Percentiles rank a stretch among this genome's conserved stretches.
These are phyloP conservation scores for Euglossa dilemma DNA, from an alignment of 1,140 invertebrate species.

Conservation along the genomic window DNA sequence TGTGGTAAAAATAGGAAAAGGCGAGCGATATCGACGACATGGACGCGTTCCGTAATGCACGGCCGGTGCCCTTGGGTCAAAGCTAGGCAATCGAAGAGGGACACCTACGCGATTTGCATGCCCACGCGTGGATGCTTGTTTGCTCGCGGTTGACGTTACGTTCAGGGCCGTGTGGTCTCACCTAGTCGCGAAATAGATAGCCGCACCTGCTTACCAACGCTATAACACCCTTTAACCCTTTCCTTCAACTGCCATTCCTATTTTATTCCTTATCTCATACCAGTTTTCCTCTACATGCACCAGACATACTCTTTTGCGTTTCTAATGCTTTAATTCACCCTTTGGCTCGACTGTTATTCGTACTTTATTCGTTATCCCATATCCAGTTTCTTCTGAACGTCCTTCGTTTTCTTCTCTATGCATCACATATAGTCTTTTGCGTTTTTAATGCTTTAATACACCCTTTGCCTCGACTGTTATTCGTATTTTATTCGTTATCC, in stretches of 20 bases:
- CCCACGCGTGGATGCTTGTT: conserved; percentile 50
- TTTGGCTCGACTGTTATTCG: too few relatives aligned
- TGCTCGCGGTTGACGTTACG: conserved; percentile 47
- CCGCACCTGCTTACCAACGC: conserved; percentile 41
- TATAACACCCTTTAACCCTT: not conserved
- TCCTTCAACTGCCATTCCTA: too few relatives aligned
- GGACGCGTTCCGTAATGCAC: conserved; percentile 33
- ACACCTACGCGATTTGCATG: conserved; percentile 59
- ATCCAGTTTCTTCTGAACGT: too few relatives aligned
- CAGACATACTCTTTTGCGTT: too few relatives aligned
- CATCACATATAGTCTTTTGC: too few relatives aligned
- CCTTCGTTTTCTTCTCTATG: too few relatives aligned
- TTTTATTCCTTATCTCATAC: not conserved
- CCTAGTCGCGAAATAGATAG: conserved; percentile 50
- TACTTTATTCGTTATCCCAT: too few relatives aligned
- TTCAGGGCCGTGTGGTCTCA: conserved; percentile 59
- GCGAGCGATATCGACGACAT: conserved; percentile 37
- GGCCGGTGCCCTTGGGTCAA: conserved; percentile 61
- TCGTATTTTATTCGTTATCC: too few relatives aligned
- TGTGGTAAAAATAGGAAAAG: conserved; percentile 34
- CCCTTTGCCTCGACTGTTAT: too few relatives aligned
- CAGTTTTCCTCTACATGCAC: too few relatives aligned
- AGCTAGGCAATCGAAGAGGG: conserved; percentile 62
- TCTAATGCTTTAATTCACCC: too few relatives aligned
- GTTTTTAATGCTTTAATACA: too few relatives aligned